Conservation (phyloP, 2,888 invertebrate genomes). For the Geophilus truncorum region DNA sequence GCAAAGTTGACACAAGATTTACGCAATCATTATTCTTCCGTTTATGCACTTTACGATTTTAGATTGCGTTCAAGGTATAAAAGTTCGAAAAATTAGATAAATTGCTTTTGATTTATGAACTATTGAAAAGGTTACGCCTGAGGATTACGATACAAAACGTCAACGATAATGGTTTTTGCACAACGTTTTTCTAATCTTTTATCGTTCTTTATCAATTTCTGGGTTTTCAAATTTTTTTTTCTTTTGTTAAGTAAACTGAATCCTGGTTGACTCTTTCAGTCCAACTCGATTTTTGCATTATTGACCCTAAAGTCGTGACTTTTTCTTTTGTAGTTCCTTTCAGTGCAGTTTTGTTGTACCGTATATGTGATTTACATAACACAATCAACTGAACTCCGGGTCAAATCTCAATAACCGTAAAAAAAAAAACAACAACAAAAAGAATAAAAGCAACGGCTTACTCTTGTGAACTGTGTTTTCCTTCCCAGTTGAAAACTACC, state of each 20-base stretch:
- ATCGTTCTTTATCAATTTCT: not conserved
- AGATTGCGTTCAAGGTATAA: no score
- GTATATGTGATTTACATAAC: not conserved
- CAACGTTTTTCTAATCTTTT: not conserved
- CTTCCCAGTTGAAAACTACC: constrained; percentile 14
- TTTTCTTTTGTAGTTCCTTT: no score
- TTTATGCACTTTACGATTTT: no score
- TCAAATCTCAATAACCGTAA: not conserved
- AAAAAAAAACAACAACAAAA: not conserved
- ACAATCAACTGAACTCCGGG: not conserved
- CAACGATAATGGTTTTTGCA: not conserved
- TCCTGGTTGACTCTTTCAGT: not conserved
- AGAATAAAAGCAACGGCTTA: not conserved
- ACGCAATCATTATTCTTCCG: no score
- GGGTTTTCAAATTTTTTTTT: not conserved
- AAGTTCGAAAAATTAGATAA: no score
- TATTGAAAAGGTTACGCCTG: not conserved
- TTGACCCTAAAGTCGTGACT: no score
- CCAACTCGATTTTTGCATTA: not conserved
- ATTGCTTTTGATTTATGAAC: not conserved
- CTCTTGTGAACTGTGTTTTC: not conserved
- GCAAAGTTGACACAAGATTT: not conserved
- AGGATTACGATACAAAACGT: not conserved
- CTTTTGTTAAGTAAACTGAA: not conserved
- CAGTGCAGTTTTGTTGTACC: no score